Conservation (phyloP, 1,140 invertebrate species). For the Drosophila chauvacae region DNA sequence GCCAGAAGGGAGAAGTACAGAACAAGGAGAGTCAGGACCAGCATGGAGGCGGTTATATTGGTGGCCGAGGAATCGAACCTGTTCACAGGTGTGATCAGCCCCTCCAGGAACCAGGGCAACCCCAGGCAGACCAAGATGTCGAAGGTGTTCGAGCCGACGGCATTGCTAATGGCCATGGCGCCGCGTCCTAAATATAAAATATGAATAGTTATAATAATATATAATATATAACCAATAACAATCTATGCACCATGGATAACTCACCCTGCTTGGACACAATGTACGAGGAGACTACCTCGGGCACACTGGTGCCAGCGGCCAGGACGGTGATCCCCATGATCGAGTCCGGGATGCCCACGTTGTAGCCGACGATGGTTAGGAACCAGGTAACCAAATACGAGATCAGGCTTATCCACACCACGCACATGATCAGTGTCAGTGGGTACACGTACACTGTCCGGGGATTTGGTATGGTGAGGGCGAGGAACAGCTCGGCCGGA, state of each 20-base stretch:
- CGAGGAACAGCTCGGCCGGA: conserved; percentile 44
- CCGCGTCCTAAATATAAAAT: conserved; percentile 86
- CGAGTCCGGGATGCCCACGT: conserved; percentile 88
- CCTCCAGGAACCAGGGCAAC: conserved; percentile 92
- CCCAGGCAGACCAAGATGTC: conserved; percentile 93
- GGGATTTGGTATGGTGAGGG: conserved; percentile 58
- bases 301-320: conserved; percentile 90
- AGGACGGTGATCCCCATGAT: conserved; percentile 92
- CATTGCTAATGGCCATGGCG: conserved; percentile 94
- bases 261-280: conserved; percentile 90
- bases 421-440: conserved; percentile 93
- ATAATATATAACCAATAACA: neutral
- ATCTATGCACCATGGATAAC: neutral
- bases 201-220: neutral
- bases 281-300: conserved; percentile 92
- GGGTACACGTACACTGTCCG: conserved; percentile 30
- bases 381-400: conserved; percentile 96
- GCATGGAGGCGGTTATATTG: conserved; percentile 90
- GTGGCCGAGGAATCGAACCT: conserved; percentile 89
- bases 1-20: conserved; percentile 87
- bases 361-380: conserved; percentile 95
- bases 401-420: conserved; percentile 93
- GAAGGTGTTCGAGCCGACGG: conserved; percentile 94
- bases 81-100: conserved; percentile 87
- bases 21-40: conserved; percentile 89